Evolutionary conservation across 2,113 vertebrate species (phyloP).

Genomic region (Oncorhynchus masou): DNA sequence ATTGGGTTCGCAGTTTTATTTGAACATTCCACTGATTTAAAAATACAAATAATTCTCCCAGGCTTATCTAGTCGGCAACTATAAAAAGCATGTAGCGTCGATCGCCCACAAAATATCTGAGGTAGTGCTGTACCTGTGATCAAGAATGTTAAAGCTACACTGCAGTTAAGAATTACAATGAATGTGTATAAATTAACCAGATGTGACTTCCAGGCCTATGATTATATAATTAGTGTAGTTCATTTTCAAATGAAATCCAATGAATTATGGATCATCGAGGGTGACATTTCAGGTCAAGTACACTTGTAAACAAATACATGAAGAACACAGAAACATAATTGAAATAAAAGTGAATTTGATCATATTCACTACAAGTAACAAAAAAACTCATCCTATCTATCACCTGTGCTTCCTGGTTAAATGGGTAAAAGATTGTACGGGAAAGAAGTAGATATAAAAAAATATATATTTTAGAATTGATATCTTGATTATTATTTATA

Average conservation of each 20-base stretch:
- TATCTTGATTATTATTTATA: slow-evolving; percentile 32
- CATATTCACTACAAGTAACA: slow-evolving; percentile 31
- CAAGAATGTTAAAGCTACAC: slow-evolving; percentile 54
- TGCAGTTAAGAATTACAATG: slow-evolving; percentile 19
- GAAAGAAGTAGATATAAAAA: background rate
- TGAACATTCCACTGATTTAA: slow-evolving; percentile 53
- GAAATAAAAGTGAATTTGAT: slow-evolving; percentile 40
- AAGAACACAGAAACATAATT: slow-evolving; percentile 35
- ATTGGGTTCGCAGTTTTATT: slow-evolving; percentile 37
- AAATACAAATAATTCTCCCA: slow-evolving; percentile 49
- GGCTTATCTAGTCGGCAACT: slow-evolving; percentile 40
- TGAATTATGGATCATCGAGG: slow-evolving; percentile 16
- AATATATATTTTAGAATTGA: slow-evolving; percentile 34
- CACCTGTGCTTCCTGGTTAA: slow-evolving; percentile 22
- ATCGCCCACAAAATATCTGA: slow-evolving; percentile 58
- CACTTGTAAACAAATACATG: slow-evolving; percentile 64
- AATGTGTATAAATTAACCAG: background rate
- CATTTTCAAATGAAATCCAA: background rate
- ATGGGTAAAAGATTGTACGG: slow-evolving; percentile 57
- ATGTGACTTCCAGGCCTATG: background rate
- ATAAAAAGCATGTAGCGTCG: slow-evolving; percentile 29
- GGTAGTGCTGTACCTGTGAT: slow-evolving; percentile 70
- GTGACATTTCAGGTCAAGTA: slow-evolving; percentile 37
- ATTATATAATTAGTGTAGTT: background rate
- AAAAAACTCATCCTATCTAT: slow-evolving; percentile 31